Percentiles rank a stretch among this genome's conserved stretches.
Conservation (phyloP, 2,888 invertebrate species). For the Branchellion lobata region DNA sequence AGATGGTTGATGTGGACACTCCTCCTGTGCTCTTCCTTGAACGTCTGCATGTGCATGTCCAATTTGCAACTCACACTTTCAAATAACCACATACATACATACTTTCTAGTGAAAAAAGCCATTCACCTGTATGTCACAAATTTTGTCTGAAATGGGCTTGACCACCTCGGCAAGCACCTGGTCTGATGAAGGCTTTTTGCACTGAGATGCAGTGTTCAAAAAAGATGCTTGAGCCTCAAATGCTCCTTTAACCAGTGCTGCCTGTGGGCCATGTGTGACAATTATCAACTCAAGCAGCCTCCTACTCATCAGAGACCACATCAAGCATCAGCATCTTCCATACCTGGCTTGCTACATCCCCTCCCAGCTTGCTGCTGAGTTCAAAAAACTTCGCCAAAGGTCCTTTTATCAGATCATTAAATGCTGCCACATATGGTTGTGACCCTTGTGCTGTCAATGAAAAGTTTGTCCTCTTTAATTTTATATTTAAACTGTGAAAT, state of each 20-base stretch:
- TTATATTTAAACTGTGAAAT: too few species aligned
- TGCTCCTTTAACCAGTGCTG: constrained; percentile 76
- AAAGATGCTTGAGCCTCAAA: constrained; percentile 82
- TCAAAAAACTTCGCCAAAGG: constrained; percentile 47
- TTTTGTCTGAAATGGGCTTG: constrained; percentile 79
- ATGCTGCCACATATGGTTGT: constrained; percentile 49
- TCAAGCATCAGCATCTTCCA: too few species aligned
- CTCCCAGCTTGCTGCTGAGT: constrained; percentile 73
- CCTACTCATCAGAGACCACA: too few species aligned
- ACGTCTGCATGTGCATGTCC: constrained; percentile 67
- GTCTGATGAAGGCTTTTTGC: constrained; percentile 70
- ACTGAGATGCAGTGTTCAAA: constrained; percentile 77
- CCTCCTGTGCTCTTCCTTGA: constrained; percentile 86
- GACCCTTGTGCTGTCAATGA: too few species aligned
- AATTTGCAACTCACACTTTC: neutral
- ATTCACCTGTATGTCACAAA: constrained; percentile 67
- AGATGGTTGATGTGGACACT: constrained; percentile 88
- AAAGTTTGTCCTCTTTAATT: too few species aligned
- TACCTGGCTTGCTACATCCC: constrained; percentile 53
- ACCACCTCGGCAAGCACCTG: constrained; percentile 65
- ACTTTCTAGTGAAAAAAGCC: too few species aligned
- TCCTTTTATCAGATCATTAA: constrained; percentile 48
- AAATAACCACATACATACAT: neutral
- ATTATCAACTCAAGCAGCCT: too few species aligned
- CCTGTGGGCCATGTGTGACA: too few species aligned